Percentiles rank a stretch among this genome's conserved stretches.
These are phyloP conservation scores for Adelognathus sp. DNA, from an alignment of 2,888 invertebrate genomes.

Conservation along the genomic window DNA sequence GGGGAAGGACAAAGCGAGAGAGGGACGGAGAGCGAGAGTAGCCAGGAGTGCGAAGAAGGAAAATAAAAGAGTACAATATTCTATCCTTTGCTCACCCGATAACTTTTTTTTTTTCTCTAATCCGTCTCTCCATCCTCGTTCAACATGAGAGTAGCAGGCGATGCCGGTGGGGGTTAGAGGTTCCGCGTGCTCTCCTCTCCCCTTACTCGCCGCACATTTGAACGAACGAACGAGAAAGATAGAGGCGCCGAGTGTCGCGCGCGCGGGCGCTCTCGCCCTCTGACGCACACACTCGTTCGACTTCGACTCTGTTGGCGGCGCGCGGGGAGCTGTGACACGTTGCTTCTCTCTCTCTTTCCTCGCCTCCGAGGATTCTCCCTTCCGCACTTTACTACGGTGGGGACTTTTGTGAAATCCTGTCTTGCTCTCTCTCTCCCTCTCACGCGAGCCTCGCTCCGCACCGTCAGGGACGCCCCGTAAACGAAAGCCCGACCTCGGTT, in stretches of 20 bases:
- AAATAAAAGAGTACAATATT: neutral
- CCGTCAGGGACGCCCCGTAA: constrained; percentile 55
- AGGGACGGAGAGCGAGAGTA: constrained; percentile 19
- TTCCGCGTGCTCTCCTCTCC: constrained; percentile 20
- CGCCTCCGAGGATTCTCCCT: constrained; percentile 48
- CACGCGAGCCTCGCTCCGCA: constrained; percentile 58
- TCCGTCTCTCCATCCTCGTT: constrained; percentile 36
- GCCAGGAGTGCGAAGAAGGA: neutral
- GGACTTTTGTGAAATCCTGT: neutral
- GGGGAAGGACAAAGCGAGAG: constrained; percentile 29
- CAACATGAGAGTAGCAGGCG: too few relatives aligned
- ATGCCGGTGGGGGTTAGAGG: constrained; percentile 6
- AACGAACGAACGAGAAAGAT: constrained; percentile 10
- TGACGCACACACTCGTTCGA: constrained; percentile 43
- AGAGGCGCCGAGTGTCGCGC: constrained; percentile 33
- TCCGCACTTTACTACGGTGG: constrained; percentile 49
- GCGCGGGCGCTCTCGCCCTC: constrained; percentile 55
- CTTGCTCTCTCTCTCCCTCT: constrained; percentile 54
- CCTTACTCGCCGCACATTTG: neutral
- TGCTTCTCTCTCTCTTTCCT: constrained; percentile 23
- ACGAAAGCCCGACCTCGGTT: constrained; percentile 55
- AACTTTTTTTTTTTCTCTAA: constrained; percentile 67
- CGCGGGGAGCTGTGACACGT: neutral
- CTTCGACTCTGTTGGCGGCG: constrained; percentile 31
- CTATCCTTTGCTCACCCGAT: constrained; percentile 64